Conservation (phyloP, 1,140 invertebrate species). For the Halesus radiatus region DNA sequence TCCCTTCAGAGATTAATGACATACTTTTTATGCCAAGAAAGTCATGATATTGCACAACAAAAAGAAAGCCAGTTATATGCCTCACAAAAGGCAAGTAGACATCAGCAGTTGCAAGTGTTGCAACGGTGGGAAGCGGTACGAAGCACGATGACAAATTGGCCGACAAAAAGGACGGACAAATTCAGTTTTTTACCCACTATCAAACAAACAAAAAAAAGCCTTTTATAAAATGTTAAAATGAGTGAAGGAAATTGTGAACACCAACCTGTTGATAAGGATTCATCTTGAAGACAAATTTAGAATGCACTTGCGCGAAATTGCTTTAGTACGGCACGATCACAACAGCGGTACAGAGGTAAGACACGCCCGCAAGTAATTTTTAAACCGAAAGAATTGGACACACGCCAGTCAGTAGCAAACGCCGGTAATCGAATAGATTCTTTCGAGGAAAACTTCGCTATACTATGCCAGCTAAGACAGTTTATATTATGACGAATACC, state of each 20-base stretch:
- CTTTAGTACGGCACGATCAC: constrained; percentile 8
- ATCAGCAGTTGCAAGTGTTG: no score
- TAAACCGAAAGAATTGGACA: constrained; percentile 2
- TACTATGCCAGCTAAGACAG: not conserved
- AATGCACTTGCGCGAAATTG: not conserved
- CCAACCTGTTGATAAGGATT: constrained; percentile 68
- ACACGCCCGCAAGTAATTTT: constrained; percentile 33
- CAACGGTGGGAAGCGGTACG: no score
- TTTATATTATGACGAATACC: constrained; percentile 27
- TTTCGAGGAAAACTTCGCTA: not conserved
- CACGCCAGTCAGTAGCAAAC: constrained; percentile 19
- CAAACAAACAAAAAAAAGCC: no score
- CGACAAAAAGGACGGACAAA: no score
- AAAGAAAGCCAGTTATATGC: no score
- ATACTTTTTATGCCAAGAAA: no score
- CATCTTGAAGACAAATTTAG: constrained; percentile 59
- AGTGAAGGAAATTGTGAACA: constrained; percentile 18
- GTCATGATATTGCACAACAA: no score
- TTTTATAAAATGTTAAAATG: not conserved
- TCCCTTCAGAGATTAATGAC: no score
- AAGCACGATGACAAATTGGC: no score
- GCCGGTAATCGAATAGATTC: not conserved
- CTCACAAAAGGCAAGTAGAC: no score
- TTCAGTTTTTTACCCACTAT: no score
- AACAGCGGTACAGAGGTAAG: not conserved